phyloP scores from a whole-genome alignment of 2,113 vertebrate species.

The Pagrus major region DNA sequence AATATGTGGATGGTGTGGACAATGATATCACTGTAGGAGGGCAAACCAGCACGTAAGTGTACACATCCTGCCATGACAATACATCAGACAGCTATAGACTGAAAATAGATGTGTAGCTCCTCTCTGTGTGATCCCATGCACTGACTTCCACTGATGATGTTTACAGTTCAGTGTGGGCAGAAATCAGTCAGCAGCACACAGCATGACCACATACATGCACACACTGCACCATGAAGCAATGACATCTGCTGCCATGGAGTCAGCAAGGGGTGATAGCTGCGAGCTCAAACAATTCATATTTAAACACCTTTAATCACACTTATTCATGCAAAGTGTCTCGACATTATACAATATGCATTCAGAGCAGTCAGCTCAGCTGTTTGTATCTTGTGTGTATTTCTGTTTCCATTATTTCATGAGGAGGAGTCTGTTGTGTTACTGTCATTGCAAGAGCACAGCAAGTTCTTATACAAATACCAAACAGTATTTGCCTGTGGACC shows the following conservation, averaged over 20 bases:
- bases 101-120: neutral
- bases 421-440: no score
- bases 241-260: neutral
- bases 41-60: constrained; percentile 37
- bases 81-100: neutral
- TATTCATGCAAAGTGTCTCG: neutral
- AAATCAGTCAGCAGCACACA: neutral
- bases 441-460: no score
- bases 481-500: neutral
- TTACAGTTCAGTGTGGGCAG: neutral
- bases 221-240: neutral
- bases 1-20: constrained; percentile 32
- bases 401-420: no score
- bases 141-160: no score
- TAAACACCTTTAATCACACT: neutral
- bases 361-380: neutral
- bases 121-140: neutral
- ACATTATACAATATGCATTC: neutral
- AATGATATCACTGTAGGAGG: constrained; percentile 30
- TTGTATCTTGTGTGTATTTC: neutral
- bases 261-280: neutral
- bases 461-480: no score
- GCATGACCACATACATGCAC: neutral
- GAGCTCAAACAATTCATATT: neutral
- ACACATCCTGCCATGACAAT: constrained; percentile 10